These are phyloP conservation scores for Dolichotis patagonum DNA, from an alignment of 2,113 vertebrate genomes.

Conservation along the genomic window DNA sequence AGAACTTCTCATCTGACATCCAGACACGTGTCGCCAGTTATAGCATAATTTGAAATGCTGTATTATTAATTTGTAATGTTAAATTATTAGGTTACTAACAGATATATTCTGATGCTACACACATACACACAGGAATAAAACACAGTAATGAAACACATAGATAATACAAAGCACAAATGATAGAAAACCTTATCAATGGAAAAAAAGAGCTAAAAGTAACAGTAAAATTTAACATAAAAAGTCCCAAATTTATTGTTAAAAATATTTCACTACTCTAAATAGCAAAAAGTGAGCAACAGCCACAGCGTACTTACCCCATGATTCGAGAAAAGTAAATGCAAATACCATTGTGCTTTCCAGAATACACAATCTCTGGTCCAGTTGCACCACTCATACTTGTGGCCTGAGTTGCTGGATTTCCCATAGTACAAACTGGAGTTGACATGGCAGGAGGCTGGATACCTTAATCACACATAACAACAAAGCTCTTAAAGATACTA, in stretches of 20 bases:
- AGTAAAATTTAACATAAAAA: slow-evolving; percentile 48
- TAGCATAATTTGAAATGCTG: not conserved
- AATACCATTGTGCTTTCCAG: slow-evolving; percentile 98
- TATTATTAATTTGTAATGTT: not conserved
- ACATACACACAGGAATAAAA: not conserved
- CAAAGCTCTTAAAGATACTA: not conserved
- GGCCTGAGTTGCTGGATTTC: slow-evolving; percentile 81
- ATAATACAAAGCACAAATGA: not conserved
- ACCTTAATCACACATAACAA: slow-evolving; percentile 82
- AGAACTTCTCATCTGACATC: not conserved
- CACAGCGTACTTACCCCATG: slow-evolving; percentile 90
- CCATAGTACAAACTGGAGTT: slow-evolving; percentile 87
- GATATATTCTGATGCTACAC: not conserved
- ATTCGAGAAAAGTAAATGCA: slow-evolving; percentile 97
- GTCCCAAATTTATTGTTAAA: slow-evolving; percentile 20
- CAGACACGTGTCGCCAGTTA: not conserved
- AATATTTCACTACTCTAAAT: not conserved
- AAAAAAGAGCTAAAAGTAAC: slow-evolving; percentile 2
- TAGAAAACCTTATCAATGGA: not conserved
- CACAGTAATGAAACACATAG: not conserved
- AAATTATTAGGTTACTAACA: not conserved
- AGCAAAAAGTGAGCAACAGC: not conserved
- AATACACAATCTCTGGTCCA: slow-evolving; percentile 95
- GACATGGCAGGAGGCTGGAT: slow-evolving; percentile 86
- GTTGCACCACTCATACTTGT: slow-evolving; percentile 87